A percentile compares a stretch with the other conserved stretches of the same genome.
Evolutionary conservation across 2,888 invertebrate species (phyloP).

Genomic region (Drosophila melanosoma): DNA sequence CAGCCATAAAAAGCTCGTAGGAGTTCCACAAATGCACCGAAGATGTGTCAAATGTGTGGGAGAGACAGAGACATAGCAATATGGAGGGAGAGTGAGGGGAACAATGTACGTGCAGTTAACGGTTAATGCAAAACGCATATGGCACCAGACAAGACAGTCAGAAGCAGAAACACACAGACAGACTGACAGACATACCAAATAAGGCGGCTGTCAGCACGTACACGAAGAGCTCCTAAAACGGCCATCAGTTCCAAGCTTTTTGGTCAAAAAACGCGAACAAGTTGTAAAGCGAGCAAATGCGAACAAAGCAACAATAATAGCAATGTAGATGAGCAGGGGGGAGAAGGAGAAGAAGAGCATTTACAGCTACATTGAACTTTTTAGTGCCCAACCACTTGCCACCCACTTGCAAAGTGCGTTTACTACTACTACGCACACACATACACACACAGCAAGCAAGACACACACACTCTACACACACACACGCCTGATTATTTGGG

Average conservation of each 20-base stretch:
- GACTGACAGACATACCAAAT: constrained; percentile 59
- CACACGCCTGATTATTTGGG: constrained; percentile 9
- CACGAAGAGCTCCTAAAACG: constrained; percentile 61
- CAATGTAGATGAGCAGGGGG: constrained; percentile 5
- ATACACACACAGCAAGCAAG: constrained; percentile 21
- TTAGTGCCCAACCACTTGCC: constrained; percentile 59
- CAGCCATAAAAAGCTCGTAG: constrained; percentile 74
- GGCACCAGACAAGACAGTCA: constrained; percentile 56
- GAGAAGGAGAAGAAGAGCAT: constrained; percentile 42
- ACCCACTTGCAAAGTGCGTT: constrained; percentile 78
- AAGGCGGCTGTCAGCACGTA: constrained; percentile 67
- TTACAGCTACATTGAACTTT: constrained; percentile 81
- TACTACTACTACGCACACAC: constrained; percentile 79
- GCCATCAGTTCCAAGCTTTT: constrained; percentile 66
- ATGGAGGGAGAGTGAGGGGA: constrained; percentile 1
- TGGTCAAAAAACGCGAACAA: constrained; percentile 78
- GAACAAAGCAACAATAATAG: constrained; percentile 60
- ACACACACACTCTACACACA: constrained; percentile 11
- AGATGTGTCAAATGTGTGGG: constrained; percentile 80
- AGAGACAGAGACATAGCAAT: constrained; percentile 27
- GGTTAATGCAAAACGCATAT: constrained; percentile 78
- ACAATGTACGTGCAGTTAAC: constrained; percentile 74
- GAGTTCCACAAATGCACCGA: constrained; percentile 66
- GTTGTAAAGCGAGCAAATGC: constrained; percentile 78
- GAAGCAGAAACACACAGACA: constrained; percentile 28